Base-by-base conservation (phyloP, 1,140 invertebrate genomes). In the Rhyacophila brunnea region DNA sequence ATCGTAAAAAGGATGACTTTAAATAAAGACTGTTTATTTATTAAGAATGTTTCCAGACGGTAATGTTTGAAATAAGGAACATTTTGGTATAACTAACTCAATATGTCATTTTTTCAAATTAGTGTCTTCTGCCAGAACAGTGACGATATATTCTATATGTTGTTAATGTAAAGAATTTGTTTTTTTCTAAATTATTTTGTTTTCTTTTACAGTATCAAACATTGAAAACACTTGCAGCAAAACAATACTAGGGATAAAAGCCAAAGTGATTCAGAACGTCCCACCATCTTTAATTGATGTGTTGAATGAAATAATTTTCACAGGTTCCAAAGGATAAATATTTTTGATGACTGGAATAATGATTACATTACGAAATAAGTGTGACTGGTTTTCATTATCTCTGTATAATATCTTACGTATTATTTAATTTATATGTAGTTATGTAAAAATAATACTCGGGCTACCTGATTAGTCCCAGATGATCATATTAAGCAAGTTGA, bases 351-450 rank as follows among this genome's bases (percentile, higher is more conserved):
- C 5, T 45, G 7, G 5, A 45, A 4, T 28, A 28, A 14, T 17
- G 35, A 55, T 35, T 11, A 55, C 28, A 55, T 46, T 35, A 46
- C 34, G 9, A 36, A 45, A 40, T 6, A 40, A 40, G 34, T 35
- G n/a, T 35, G 6, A 7, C 6, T 7, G 6, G 34, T 35, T n/a
- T 35, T 35, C 34, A 35, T 7, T n/a, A 35, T 35, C 34, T 35
- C n/a, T 6, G n/a, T 35, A 35, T 35, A 40, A 40, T 40, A 40
- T 40, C 11, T 40, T 6, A 40, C 11, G 15, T n/a, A 5, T 40
- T 40, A 11, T 13, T 13, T 40, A 4, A 4, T 13, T 40, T 11
- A 40, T 5, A 4, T 4, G 3, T 5, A 6, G 11, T 40, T n/a
- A 40, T 40, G 11, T 15, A 40, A 40, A 4, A 40, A 6, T n/a